phyloP scores from a whole-genome alignment of 2,888 invertebrate genomes.

The Drosophila buzzatii region DNA sequence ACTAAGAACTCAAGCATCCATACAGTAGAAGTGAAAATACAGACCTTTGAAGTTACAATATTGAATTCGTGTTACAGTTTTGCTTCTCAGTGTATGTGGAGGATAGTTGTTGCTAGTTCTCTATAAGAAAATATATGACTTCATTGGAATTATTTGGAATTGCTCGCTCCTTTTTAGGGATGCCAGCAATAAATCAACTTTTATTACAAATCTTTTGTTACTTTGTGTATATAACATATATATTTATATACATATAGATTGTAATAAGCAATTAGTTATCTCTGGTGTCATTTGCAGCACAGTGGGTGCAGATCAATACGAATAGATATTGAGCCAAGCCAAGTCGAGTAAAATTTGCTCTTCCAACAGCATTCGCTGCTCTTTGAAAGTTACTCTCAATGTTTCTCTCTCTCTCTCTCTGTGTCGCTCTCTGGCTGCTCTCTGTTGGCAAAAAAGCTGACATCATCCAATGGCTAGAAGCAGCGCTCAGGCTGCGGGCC shows the following conservation, averaged over 20 bases:
- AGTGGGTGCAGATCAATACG: constrained; percentile 54
- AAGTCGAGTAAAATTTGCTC: constrained; percentile 22
- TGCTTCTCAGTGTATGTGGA: too few relatives aligned
- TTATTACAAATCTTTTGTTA: constrained; percentile 55
- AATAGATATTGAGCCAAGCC: constrained; percentile 18
- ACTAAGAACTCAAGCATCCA: too few relatives aligned
- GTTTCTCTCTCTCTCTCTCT: constrained; percentile 8
- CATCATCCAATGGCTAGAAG: constrained; percentile 69
- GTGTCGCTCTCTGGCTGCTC: constrained; percentile 7
- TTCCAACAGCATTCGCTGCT: constrained; percentile 11
- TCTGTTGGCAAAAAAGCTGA: constrained; percentile 57
- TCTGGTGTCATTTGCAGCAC: constrained; percentile 46
- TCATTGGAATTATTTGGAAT: constrained; percentile 36
- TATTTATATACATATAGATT: constrained; percentile 25
- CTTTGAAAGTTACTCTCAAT: constrained; percentile 15
- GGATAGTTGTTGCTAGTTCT: constrained; percentile 26
- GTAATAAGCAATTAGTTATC: constrained; percentile 54
- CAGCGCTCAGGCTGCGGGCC: constrained; percentile 47
- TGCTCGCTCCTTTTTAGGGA: constrained; percentile 61
- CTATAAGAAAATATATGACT: constrained; percentile 40
- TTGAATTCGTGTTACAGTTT: too few relatives aligned
- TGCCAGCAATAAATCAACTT: constrained; percentile 64
- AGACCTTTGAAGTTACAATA: too few relatives aligned
- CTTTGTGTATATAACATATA: constrained; percentile 21
- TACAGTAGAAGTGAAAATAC: too few relatives aligned